Evolutionary conservation across 1,140 invertebrate species (phyloP).

Genomic region (Leptopilina boulardi): DNA sequence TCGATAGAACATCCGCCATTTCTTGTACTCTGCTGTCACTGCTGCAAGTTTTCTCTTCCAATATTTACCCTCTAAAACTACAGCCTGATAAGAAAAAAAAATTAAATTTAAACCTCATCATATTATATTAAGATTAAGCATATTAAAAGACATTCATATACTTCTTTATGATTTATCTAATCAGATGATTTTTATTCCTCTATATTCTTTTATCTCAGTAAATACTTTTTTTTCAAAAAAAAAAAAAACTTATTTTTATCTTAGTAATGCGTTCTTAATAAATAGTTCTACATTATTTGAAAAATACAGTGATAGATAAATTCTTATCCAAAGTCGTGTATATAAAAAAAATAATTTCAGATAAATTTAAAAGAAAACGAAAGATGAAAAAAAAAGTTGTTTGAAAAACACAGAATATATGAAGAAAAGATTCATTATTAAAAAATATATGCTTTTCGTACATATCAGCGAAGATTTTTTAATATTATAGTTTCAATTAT

Average conservation of each 20-base stretch:
- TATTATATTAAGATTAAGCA: no score
- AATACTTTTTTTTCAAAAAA: background rate
- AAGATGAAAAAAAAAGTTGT: background rate
- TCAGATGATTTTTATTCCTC: slow-evolving; percentile 20
- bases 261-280: background rate
- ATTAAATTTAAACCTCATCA: background rate
- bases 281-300: background rate
- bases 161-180: slow-evolving; percentile 33
- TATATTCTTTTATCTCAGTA: background rate
- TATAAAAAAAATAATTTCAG: slow-evolving; percentile 9
- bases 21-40: slow-evolving; percentile 99
- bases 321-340: background rate
- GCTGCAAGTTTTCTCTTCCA: slow-evolving; percentile 98
- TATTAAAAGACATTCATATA: background rate
- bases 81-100: slow-evolving; percentile 80
- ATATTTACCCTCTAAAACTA: slow-evolving; percentile 98
- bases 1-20: slow-evolving; percentile 97
- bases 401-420: slow-evolving; percentile 40
- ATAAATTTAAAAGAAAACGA: background rate
- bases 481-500: background rate
- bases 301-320: background rate
- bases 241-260: background rate
- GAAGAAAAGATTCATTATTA: background rate
- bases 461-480: no score
- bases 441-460: no score